A percentile compares a stretch with the other conserved stretches of the same genome.
phyloP scores from a whole-genome alignment of 1,140 invertebrate species.

The Ooceraea biroi region DNA sequence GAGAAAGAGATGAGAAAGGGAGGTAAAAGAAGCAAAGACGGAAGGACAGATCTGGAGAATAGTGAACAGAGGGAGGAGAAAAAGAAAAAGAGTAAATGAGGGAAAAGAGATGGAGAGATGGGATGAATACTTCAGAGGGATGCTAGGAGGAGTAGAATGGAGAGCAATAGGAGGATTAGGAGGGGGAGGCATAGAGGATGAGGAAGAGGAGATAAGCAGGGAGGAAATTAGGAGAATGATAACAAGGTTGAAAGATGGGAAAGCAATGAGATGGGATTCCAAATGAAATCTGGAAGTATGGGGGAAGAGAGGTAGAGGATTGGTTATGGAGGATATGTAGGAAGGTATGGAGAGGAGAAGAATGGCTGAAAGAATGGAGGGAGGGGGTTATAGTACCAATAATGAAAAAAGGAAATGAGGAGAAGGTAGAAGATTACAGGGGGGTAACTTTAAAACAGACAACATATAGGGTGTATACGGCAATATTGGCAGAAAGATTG shows the following conservation, averaged over 20 bases:
- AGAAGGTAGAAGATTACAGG: too few species aligned
- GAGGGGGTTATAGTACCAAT: too few species aligned
- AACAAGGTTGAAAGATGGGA: not conserved
- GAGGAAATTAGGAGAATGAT: not conserved
- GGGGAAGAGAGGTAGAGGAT: not conserved
- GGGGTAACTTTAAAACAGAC: not conserved
- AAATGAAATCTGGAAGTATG: too few species aligned
- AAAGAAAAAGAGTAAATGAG: not conserved
- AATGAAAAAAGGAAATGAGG: not conserved
- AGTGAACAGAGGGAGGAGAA: not conserved
- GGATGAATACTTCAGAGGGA: too few species aligned
- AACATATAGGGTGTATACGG: not conserved
- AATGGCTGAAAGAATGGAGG: not conserved
- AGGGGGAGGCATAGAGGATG: too few species aligned
- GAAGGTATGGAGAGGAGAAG: not conserved
- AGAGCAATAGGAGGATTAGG: too few species aligned
- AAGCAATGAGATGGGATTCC: too few species aligned
- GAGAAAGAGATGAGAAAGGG: not conserved
- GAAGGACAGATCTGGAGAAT: too few species aligned
- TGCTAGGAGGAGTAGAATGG: too few species aligned
- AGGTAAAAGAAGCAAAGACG: too few species aligned
- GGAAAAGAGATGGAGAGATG: too few species aligned
- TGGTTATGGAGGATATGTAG: not conserved
- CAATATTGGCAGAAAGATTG: not conserved
- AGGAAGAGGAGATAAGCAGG: too few species aligned